Base-by-base conservation (phyloP, 2,113 vertebrate genomes). In the Loxodonta africana region DNA sequence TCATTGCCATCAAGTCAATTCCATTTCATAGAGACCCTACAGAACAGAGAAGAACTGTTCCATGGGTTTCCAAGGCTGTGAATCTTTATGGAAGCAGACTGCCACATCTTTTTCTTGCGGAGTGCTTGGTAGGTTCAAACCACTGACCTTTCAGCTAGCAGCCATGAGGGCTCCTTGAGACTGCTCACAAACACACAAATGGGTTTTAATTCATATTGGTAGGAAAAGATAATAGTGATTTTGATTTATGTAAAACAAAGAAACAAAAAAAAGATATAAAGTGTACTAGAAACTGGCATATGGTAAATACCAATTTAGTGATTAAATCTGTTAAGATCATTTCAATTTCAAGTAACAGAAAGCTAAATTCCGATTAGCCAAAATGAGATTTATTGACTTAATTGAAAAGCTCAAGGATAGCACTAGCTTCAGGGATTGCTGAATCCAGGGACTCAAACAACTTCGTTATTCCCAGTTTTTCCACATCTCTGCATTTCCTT, bases 351-450 rank as follows among this genome's bases (percentile, higher is more conserved):
- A 74, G 41, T 82, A 73, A 63, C 10, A 69, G 11, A 30, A 88
- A 60, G 23, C 23, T 48, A 18, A 81, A 94, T 94, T 84, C 7
- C 17, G 88, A 69, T 5, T 48, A 69, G 30, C 21, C 62, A 91
- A 91, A 81, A 57, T 46, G 67, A 87, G 33, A 94, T 81, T 23
- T 96, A 93, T 41, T 53, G 15, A 69, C 53, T 53, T 62, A 44
- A 84, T 84, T 80, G 28, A 69, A 91, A 81, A 41, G 37, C 41
- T 33, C 18, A 87, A 2, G 14, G 15, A 78, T 28, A 87, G 12
- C 62, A 69, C 2, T 78, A 48, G 48, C 48, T 48, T 48, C 48
- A 48, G 48, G 48, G 7, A 48, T 48, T 48, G 48, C 48, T 48
- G 60, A 73, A 73, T 65, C 48, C 53, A 53, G 74, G 14, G 23